Evolutionary conservation across 2,888 invertebrate genomes (phyloP).

Genomic region (Epinotia demarniana): DNA sequence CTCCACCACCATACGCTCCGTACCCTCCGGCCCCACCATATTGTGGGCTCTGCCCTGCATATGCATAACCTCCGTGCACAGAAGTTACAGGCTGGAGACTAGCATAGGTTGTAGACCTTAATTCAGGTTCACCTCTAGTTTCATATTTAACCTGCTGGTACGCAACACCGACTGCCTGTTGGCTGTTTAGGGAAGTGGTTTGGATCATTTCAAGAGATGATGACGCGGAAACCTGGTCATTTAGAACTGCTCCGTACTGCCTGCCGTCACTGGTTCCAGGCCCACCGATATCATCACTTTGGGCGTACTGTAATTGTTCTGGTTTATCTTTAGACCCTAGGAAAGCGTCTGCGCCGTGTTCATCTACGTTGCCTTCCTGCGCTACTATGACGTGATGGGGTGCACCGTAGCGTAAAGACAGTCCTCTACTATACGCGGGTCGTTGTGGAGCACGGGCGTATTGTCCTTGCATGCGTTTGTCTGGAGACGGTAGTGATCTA

Average conservation of each 20-base stretch:
- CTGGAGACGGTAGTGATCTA: conserved; percentile 61
- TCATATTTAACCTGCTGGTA: conserved; percentile 81
- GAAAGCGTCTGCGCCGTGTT: conserved; percentile 67
- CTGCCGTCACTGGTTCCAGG: conserved; percentile 61
- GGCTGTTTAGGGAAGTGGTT: conserved; percentile 68
- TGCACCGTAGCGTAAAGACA: conserved; percentile 70
- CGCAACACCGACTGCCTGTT: conserved; percentile 73
- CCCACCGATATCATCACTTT: conserved; percentile 55
- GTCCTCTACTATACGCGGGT: conserved; percentile 60
- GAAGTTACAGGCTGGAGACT: conserved; percentile 87
- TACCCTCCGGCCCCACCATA: conserved; percentile 59
- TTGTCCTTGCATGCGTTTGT: conserved; percentile 60
- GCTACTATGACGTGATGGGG: conserved; percentile 72
- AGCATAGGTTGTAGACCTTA: conserved; percentile 83
- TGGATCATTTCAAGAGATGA: conserved; percentile 75
- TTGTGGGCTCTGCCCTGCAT: conserved; percentile 70
- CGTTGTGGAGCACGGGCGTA: conserved; percentile 58
- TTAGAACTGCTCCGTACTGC: conserved; percentile 65
- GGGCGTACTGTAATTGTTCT: conserved; percentile 61
- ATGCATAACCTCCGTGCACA: conserved; percentile 73
- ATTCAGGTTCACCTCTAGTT: conserved; percentile 70
- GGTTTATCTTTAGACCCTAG: conserved; percentile 65
- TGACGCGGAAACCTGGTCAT: conserved; percentile 62
- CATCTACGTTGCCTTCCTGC: conserved; percentile 65
- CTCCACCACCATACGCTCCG: conserved; percentile 56